A percentile compares a stretch with the other conserved stretches of the same genome.
phyloP scores from a whole-genome alignment of 2,113 vertebrate species.

The Gobiocypris rarus region DNA sequence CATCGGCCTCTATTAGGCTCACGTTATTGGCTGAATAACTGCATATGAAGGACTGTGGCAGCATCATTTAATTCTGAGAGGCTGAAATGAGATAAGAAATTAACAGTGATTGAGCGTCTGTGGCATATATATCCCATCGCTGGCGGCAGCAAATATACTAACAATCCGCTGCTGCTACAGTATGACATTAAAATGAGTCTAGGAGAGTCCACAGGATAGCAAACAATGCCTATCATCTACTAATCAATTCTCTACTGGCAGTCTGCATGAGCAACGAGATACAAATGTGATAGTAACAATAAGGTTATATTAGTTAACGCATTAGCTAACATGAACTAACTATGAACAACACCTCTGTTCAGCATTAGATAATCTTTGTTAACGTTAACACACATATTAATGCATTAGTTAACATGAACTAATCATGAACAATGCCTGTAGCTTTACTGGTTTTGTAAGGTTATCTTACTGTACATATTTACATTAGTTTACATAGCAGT shows the following conservation, averaged over 20 bases:
- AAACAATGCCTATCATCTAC: neutral
- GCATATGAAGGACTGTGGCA: neutral
- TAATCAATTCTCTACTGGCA: slow-evolving; percentile 24
- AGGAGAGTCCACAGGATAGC: neutral
- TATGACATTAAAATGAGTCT: slow-evolving; percentile 15
- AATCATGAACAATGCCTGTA: no score
- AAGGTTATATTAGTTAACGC: no score
- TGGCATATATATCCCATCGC: slow-evolving; percentile 30
- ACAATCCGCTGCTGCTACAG: neutral
- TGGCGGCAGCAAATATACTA: neutral
- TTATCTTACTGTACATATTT: no score
- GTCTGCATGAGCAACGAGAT: neutral
- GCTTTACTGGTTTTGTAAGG: no score
- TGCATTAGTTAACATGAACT: no score
- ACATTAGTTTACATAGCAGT: no score
- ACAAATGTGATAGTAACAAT: neutral
- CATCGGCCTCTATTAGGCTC: slow-evolving; percentile 2
- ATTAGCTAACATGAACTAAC: no score
- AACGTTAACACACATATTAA: no score
- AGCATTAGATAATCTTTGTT: no score
- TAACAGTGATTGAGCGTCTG: slow-evolving; percentile 21
- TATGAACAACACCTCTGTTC: no score
- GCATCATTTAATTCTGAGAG: slow-evolving; percentile 10
- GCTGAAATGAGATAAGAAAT: slow-evolving; percentile 14
- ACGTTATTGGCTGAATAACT: slow-evolving; percentile 4